phyloP scores from a whole-genome alignment of 2,888 invertebrate species.

The Cephus pygmeus region DNA sequence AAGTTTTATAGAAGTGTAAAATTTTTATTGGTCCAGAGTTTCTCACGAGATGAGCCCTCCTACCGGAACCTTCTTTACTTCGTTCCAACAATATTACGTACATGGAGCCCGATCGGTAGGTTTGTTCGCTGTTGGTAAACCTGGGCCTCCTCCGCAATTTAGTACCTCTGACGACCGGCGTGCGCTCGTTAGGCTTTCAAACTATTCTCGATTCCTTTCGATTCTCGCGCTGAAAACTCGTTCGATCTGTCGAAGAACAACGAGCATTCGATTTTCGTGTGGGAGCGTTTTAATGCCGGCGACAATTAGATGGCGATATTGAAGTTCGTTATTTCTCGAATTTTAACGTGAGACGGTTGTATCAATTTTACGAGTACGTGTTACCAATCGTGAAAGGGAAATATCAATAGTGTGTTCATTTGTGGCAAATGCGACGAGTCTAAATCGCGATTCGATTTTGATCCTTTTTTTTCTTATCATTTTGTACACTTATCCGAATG shows the following conservation, averaged over 20 bases:
- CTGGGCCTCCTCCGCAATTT: neutral
- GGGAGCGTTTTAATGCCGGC: neutral
- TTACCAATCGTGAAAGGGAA: neutral
- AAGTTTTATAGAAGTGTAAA: conserved; percentile 59
- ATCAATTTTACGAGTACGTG: neutral
- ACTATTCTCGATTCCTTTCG: neutral
- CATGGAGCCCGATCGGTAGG: neutral
- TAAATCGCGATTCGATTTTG: neutral
- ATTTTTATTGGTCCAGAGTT: conserved; percentile 63
- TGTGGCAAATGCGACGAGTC: neutral
- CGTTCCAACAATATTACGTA: neutral
- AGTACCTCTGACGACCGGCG: neutral
- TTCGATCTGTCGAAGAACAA: neutral
- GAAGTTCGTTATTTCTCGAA: neutral
- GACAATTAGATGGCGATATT: neutral
- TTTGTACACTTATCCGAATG: neutral
- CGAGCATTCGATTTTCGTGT: neutral
- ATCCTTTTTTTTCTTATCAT: neutral
- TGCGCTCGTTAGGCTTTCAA: neutral
- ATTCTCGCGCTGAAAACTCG: neutral
- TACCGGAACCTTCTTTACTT: neutral
- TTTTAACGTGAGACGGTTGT: neutral
- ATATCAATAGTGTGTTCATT: neutral
- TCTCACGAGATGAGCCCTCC: conserved; percentile 29
- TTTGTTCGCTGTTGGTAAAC: neutral